Evolutionary conservation across 2,888 invertebrate genomes (phyloP).

Genomic region (Agonopterix heracliana): DNA sequence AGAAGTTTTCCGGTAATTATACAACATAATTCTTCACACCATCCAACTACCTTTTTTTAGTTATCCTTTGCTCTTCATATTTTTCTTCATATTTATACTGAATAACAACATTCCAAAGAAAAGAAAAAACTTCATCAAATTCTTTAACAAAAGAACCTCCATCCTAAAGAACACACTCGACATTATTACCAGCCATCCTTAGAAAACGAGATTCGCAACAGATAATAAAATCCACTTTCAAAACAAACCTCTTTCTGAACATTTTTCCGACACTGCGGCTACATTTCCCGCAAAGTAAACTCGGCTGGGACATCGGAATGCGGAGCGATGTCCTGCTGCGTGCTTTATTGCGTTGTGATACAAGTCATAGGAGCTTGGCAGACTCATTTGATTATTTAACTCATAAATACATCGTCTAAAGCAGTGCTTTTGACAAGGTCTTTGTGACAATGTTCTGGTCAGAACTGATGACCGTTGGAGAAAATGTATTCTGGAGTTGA

Average conservation of each 20-base stretch:
- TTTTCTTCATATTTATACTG: no score
- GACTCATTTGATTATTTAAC: not conserved
- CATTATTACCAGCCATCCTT: no score
- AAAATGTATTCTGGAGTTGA: not conserved
- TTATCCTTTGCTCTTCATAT: no score
- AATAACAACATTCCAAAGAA: no score
- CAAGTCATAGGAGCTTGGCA: slow-evolving; percentile 11
- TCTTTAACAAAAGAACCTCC: no score
- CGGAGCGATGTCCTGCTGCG: slow-evolving; percentile 34
- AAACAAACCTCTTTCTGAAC: slow-evolving; percentile 3
- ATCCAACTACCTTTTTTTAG: no score
- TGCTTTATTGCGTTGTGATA: slow-evolving; percentile 36
- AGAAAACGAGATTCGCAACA: not conserved
- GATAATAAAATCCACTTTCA: slow-evolving; percentile 2
- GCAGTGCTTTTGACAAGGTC: not conserved
- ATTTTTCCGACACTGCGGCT: slow-evolving; percentile 25
- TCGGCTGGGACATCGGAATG: slow-evolving; percentile 40
- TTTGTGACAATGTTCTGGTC: not conserved
- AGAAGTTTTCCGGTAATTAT: no score
- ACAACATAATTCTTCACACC: no score
- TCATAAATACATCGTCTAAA: no score
- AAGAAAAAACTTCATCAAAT: no score
- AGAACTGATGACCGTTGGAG: not conserved
- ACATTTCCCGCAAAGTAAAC: slow-evolving; percentile 22
- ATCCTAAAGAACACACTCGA: no score